Evolutionary conservation across 2,113 vertebrate species (phyloP), one percentile per base, ranked within the genome.

Genomic region (Himantopus leucocephalus): DNA sequence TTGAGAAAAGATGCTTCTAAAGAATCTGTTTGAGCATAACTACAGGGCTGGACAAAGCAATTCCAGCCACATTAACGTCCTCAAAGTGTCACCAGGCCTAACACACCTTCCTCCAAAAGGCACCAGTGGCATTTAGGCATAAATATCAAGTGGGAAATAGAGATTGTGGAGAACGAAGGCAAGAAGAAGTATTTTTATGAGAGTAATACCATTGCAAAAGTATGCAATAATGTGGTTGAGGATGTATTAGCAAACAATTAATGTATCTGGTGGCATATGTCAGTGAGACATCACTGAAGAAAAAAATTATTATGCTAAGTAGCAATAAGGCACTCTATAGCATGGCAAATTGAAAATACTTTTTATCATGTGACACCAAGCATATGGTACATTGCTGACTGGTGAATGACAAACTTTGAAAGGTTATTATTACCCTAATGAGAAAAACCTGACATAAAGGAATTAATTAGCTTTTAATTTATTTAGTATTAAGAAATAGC

Each of bases 391-490:
- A 45, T 37, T 64, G 43, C 79, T 90, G 92, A 84, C 39, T 95
- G 43, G 63, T 93, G 92, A 94, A 94, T 96, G 95, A 96, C 93
- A 96, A 88, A 87, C 78, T 97, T 79, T 77, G 85, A 92, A 92
- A 96, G 85, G 90, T 92, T 96, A 92, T 92, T 94, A 96, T 96
- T 96, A 95, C 27, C 60, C 92, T 95, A 96, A 96, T 95, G 78
- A 92, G 88, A 50, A 93, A 93, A 95, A 86, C 20, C 67, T 94
- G 90, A 94, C 70, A 95, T 93, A 94, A 97, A 96, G 53, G 73
- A 96, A 96, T 97, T 95, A 95, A 97, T 94, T 97, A 94, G 87
- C n/a, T 89, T 75, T 94, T 68, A 91, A 91, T 95, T 94, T 94
- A 97, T 97, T 94, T 94, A 96, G 73, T 78, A 96, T 80, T 92